Conservation (phyloP, 37 sponge, comb jelly and placozoan genomes). For the Chondrilla cf. caribensis region DNA sequence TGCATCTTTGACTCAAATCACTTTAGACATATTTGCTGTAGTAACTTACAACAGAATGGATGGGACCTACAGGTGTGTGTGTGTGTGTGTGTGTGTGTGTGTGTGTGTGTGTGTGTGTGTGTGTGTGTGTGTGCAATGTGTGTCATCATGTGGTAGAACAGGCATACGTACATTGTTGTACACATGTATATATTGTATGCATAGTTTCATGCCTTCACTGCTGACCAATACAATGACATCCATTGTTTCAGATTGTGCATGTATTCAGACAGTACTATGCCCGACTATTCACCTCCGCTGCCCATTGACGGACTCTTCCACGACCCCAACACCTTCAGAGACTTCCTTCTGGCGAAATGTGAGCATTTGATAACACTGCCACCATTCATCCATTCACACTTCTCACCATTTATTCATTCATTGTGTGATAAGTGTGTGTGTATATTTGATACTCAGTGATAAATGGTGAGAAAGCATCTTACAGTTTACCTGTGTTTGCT, state of each 20-base stretch:
- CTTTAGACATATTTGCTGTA: slow-evolving; percentile 47
- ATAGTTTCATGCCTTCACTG: too few relatives aligned
- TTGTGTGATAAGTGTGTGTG: neutral
- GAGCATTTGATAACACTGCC: slow-evolving; percentile 1
- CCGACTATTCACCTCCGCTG: slow-evolving; percentile 67
- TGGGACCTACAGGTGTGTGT: slow-evolving; percentile 33
- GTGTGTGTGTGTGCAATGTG: neutral
- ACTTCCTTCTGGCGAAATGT: slow-evolving; percentile 81
- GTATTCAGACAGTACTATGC: slow-evolving; percentile 66
- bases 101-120: slow-evolving; percentile 9
- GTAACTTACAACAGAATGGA: slow-evolving; percentile 17
- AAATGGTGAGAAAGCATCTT: slow-evolving; percentile 86
- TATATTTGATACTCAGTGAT: slow-evolving; percentile 63
- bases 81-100: neutral
- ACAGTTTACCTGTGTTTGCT: slow-evolving; percentile 60
- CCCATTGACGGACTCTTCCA: slow-evolving; percentile 48
- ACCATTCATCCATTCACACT: neutral
- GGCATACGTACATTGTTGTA: too few relatives aligned
- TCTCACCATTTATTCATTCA: too few relatives aligned
- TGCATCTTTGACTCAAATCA: too few relatives aligned
- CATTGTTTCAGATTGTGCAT: slow-evolving; percentile 36
- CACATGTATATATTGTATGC: too few relatives aligned
- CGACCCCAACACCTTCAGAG: slow-evolving; percentile 57
- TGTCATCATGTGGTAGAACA: too few relatives aligned
- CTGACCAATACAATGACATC: too few relatives aligned